phyloP scores from a whole-genome alignment of 1,140 invertebrate species.

The Hyles vespertilio region DNA sequence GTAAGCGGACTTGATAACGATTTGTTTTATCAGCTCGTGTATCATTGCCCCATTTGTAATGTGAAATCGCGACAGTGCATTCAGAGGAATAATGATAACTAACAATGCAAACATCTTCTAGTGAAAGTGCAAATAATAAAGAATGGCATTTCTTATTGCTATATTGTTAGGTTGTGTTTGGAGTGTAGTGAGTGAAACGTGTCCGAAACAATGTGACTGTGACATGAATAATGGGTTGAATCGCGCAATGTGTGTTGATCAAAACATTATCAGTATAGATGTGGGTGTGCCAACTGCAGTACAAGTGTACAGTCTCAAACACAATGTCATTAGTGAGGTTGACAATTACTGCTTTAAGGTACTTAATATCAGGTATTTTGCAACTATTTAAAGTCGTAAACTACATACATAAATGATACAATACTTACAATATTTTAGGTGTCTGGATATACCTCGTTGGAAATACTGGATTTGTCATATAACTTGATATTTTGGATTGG shows the following conservation, averaged over 20 bases:
- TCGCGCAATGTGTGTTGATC: slow-evolving; percentile 66
- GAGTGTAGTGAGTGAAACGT: slow-evolving; percentile 32
- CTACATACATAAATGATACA: too few species aligned
- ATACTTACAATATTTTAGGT: slow-evolving; percentile 45
- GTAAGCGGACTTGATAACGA: slow-evolving; percentile 31
- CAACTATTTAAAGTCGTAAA: too few species aligned
- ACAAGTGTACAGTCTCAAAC: slow-evolving; percentile 70
- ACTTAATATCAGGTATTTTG: slow-evolving; percentile 12
- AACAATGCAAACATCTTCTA: slow-evolving; percentile 10
- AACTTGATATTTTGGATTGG: slow-evolving; percentile 72
- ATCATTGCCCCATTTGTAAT: slow-evolving; percentile 51
- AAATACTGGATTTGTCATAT: slow-evolving; percentile 61
- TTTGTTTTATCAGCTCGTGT: slow-evolving; percentile 41
- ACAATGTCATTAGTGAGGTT: slow-evolving; percentile 71
- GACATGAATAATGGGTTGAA: slow-evolving; percentile 68
- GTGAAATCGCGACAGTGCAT: slow-evolving; percentile 35
- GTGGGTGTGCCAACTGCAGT: slow-evolving; percentile 66
- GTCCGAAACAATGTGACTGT: slow-evolving; percentile 75
- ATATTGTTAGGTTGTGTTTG: slow-evolving; percentile 30
- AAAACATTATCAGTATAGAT: slow-evolving; percentile 67
- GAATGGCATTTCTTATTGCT: slow-evolving; percentile 40
- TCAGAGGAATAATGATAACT: slow-evolving; percentile 7
- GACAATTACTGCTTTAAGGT: slow-evolving; percentile 74
- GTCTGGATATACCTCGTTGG: slow-evolving; percentile 49
- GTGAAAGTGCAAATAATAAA: slow-evolving; percentile 26